Base-by-base conservation (phyloP, 2,797 vertebrate genomes). In the Parotocinclus haroldoi region DNA sequence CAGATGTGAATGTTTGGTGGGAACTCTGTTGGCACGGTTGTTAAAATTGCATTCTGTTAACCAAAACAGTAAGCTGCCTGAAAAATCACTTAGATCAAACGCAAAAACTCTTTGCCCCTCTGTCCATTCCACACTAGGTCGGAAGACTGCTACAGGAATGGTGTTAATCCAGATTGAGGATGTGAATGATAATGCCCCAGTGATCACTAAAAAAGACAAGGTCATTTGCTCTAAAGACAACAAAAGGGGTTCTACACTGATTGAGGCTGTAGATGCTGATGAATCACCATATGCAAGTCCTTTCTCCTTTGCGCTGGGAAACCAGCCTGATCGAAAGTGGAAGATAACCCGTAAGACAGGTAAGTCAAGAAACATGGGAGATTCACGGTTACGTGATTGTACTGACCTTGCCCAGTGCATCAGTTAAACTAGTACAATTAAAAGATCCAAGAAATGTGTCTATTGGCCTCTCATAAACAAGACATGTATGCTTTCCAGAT, bases 141-240 rank as follows among this genome's bases (percentile, higher is more conserved):
- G 85, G 17, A 91, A 91, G 79, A 84, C 85, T 5, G 91, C 91
- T 52, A 91, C 88, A 3, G 93, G 93, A 60, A 91, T 84, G 1
- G 68, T 94, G 16, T 65, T 90, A 6, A 80, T 94, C 70, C 73
- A 78, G 73, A 76, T 94, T 1, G 76, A 84, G 14, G 89, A 92
- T 66, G 72, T 81, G 7, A 92, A 93, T 63, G 93, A 93, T 67
- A 89, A 92, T 58, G 5, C 63, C 1, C 93, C 92, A 0, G 38
- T 68, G 1, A 72, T 93, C 13, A 0, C n/a, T 7, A 42, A 16
- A 0, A 71, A 10, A 0, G 66, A 87, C 0, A 68, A 79, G 3
- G 79, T 75, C 9, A 79, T 94, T 59, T 95, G 93, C 72, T 87
- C 79, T 63, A 64, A 49, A 19, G 48, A 71, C 0, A 80, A 81